Percentiles rank a stretch among this genome's conserved stretches.
Conservation (phyloP, 2,888 invertebrate species). For the Trachelus stipa region DNA sequence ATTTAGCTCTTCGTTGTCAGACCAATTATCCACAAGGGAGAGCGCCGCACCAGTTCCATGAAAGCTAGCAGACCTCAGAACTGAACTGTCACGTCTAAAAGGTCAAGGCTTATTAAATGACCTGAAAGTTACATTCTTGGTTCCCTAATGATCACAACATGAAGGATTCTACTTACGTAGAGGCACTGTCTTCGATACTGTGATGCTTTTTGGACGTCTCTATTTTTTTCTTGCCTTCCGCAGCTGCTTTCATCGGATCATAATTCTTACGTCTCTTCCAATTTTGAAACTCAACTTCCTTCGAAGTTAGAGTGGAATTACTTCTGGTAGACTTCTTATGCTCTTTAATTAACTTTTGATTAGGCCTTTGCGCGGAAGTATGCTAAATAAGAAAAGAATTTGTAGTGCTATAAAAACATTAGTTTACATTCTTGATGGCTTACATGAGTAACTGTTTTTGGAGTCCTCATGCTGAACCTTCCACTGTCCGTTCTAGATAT, state of each 20-base stretch:
- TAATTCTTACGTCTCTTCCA: constrained; percentile 97
- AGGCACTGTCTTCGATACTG: constrained; percentile 52
- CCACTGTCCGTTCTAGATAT: constrained; percentile 74
- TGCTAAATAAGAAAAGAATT: constrained; percentile 24
- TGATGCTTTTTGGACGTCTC: constrained; percentile 57
- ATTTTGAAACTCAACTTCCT: constrained; percentile 91
- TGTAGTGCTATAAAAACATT: background rate
- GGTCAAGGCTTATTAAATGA: background rate
- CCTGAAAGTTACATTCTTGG: background rate
- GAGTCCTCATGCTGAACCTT: constrained; percentile 74
- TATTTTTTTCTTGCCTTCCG: constrained; percentile 79
- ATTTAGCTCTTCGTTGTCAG: constrained; percentile 48
- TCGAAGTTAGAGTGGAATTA: constrained; percentile 78
- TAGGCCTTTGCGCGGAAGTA: constrained; percentile 35
- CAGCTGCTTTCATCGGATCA: constrained; percentile 94
- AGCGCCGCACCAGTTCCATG: constrained; percentile 63
- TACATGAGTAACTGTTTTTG: constrained; percentile 53
- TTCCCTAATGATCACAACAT: background rate
- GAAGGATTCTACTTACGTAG: constrained; percentile 43
- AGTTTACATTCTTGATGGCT: constrained; percentile 7
- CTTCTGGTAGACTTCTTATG: constrained; percentile 74
- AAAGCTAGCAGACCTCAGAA: constrained; percentile 67
- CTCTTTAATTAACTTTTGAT: constrained; percentile 48
- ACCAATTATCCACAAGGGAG: constrained; percentile 56
- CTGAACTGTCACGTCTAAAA: constrained; percentile 57